Evolutionary conservation across 2,113 vertebrate genomes (phyloP), one percentile per base, ranked within the genome.

Genomic region (Picathartes gymnocephalus): DNA sequence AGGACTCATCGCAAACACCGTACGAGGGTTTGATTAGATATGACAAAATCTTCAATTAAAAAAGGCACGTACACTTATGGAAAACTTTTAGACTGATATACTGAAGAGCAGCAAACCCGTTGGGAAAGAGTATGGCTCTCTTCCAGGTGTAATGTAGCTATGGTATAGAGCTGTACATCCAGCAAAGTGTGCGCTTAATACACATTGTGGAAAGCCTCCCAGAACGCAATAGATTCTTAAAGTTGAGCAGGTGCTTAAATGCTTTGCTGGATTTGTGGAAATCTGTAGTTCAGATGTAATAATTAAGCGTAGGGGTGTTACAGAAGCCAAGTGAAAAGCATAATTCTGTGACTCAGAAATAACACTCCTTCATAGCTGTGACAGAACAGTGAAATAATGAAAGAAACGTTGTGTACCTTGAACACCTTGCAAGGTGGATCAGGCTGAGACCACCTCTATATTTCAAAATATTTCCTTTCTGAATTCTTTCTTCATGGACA

Each of bases 261-360:
- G 47, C 45, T 95, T 95, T 95, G 35, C 70, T 95, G 79, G 62
- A 91, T 96, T 72, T 3, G 1, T 85, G 66, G 71, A 95, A 96
- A 95, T 92, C 71, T 90, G 81, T 58, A 91, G 90, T 94, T 96
- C 68, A 88, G 71, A 93, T 93, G 68, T 90, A 94, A 96, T 93
- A 95, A 95, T 95, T 94, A 93, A 93, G 85, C 8, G 28, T 96
- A 95, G 90, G 88, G 85, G 90, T 95, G 68, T 82, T 92, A 85
- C 47, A 91, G 90, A 85, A 96, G 47, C 84, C 78, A 90, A 95
- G 81, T 81, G 71, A 96, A 95, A 95, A 97, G 71, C 39, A 88
- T 92, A 95, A 84, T 90, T 94, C 89, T 82, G 81, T 95, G 87
- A 88, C 81, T 97, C 90, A 92, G 95, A 96, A 93, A 92, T 83